Evolutionary conservation across 2,888 invertebrate genomes (phyloP), one percentile per base, ranked within the genome.

Genomic region (Torymus auratus): DNA sequence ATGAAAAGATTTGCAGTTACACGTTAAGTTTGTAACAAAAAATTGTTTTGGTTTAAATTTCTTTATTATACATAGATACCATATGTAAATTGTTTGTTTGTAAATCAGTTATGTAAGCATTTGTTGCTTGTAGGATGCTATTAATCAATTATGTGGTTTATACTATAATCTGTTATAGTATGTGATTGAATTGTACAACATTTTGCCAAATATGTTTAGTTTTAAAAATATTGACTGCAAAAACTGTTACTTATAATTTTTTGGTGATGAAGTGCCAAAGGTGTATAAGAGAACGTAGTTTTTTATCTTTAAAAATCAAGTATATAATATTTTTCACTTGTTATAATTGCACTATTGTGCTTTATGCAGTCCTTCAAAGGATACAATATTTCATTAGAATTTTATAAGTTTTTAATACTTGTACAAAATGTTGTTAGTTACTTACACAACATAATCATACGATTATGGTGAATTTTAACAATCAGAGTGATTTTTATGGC

Each of bases 281-380:
- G 71, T 72, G 28, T 78, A 58, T 69, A 72, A 76, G 78, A 82
- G 60, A 78, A 72, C 62, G 65, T 75, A 74, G 50, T 74, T 67
- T 17, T 77, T 71, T 67, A 53, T 12, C 61, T 65, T n/a, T 53
- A 53, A 75, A 72, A 75, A 41, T 61, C 20, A 61, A 76, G 58
- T 68, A 62, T 56, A 79, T 53, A 67, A 72, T 65, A 71, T 60
- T 71, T 75, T 71, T 64, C 75, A 82, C 71, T 78, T 76, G 75
- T 82, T 81, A 71, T 75, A 67, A 70, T 71, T 56, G 81, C 81
- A 81, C 74, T 75, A 56, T 75, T 65, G 75, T 82, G 82, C 82
- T 61, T 75, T 81, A 81, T 70, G 20, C 65, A 41, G n/a, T 75
- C 65, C 52, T 81, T 61, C 0, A 67, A 55, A 67, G 17, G 62